A percentile compares a stretch with the other conserved stretches of the same genome.
phyloP scores from a whole-genome alignment of 2,113 vertebrate genomes.

The Pelodiscus sinensis region DNA sequence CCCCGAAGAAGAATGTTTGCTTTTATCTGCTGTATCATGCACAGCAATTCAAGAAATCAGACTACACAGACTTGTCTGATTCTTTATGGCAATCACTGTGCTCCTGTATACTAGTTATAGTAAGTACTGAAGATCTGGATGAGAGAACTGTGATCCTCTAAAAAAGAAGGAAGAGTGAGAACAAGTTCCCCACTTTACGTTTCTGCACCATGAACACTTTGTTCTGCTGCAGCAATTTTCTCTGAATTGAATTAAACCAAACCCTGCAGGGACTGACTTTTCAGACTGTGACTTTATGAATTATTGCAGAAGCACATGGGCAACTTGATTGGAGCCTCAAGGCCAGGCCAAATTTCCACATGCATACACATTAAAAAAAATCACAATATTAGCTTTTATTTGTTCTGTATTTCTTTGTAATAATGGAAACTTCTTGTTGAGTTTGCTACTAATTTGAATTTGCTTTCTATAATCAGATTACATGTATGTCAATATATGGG shows the following conservation, averaged over 20 bases:
- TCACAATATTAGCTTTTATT: not conserved
- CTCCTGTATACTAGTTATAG: rapidly evolving
- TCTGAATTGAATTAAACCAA: not conserved
- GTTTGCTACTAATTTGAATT: not conserved
- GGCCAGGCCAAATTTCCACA: not conserved
- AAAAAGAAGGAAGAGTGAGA: not conserved
- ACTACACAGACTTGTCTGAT: not conserved
- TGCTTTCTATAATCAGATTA: not conserved
- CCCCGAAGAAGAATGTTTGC: no score
- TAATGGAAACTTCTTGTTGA: not conserved
- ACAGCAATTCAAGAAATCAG: not conserved
- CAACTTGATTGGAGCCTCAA: not conserved
- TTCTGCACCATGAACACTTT: not conserved
- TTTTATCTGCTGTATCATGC: rapidly evolving
- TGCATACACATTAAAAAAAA: not conserved
- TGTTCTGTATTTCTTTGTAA: not conserved
- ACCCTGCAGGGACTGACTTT: not conserved
- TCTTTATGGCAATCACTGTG: not conserved
- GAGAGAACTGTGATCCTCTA: not conserved
- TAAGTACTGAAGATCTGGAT: not conserved
- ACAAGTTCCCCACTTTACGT: not conserved
- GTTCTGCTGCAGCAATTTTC: not conserved
- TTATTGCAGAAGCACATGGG: rapidly evolving
- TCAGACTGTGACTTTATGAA: not conserved
- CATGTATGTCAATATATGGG: not conserved